phyloP scores from a whole-genome alignment of 1,140 invertebrate genomes.

The Cryptotermes secundus region DNA sequence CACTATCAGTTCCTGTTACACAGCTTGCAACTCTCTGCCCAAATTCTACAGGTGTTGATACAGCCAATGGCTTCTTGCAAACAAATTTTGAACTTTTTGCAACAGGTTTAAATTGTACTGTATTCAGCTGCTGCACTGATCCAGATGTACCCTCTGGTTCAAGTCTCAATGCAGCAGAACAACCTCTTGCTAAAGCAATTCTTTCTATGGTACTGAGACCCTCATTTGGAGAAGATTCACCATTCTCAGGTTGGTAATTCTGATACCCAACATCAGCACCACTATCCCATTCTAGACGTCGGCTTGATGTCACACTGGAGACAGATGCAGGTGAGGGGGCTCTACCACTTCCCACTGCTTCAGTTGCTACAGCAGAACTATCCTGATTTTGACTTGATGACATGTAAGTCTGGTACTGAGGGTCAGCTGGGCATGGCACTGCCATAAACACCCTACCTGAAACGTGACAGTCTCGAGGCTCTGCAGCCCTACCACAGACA shows the following conservation, averaged over 20 bases:
- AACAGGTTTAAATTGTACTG: conserved; percentile 31
- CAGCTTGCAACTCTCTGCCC: background rate
- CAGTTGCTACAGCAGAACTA: background rate
- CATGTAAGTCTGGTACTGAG: background rate
- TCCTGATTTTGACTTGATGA: background rate
- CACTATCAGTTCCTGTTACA: conserved; percentile 45
- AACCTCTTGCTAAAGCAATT: conserved; percentile 51
- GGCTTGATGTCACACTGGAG: conserved; percentile 64
- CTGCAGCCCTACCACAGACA: background rate
- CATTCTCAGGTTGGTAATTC: conserved; percentile 34
- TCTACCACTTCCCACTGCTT: conserved; percentile 3
- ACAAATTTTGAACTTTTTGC: conserved; percentile 28
- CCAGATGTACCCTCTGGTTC: conserved; percentile 51
- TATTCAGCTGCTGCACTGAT: conserved; percentile 9
- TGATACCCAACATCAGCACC: conserved; percentile 73
- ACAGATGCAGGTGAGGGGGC: conserved; percentile 31
- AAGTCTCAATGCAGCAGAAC: conserved; percentile 45
- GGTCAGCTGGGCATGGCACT: background rate
- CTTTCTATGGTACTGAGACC: conserved; percentile 58
- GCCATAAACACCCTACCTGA: background rate
- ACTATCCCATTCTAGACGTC: conserved; percentile 73
- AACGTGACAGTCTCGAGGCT: background rate
- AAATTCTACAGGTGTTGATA: conserved; percentile 43
- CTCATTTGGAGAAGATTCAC: background rate
- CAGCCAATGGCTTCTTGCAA: conserved; percentile 41